phyloP scores from a whole-genome alignment of 37 sponge, comb jelly and placozoan genomes.

The Mnemiopsis leidyi region DNA sequence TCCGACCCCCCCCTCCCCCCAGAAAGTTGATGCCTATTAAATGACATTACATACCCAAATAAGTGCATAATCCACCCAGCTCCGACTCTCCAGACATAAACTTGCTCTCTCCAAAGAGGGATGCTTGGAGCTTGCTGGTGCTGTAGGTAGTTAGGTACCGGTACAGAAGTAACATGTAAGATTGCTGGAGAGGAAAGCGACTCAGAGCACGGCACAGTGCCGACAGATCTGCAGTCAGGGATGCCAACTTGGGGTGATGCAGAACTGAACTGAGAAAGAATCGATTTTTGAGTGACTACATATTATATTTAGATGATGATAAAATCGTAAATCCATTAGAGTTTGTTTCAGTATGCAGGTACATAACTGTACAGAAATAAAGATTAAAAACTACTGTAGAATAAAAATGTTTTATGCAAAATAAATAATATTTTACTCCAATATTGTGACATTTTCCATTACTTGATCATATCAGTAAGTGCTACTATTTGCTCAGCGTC shows the following conservation, averaged over 20 bases:
- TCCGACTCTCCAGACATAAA: not conserved
- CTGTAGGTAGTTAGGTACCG: slow-evolving; percentile 44
- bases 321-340: no score
- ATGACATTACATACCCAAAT: not conserved
- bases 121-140: slow-evolving; percentile 19
- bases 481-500: not conserved
- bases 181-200: slow-evolving; percentile 1
- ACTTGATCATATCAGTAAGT: slow-evolving; percentile 34
- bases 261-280: slow-evolving; percentile 10
- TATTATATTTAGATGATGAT: no score
- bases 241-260: slow-evolving; percentile 31
- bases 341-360: no score
- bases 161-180: not conserved
- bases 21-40: no score
- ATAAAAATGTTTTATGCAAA: no score
- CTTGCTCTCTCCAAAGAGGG: slow-evolving; percentile 6
- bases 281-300: no score
- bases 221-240: not conserved
- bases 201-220: slow-evolving; percentile 19
- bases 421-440: no score
- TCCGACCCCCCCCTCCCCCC: no score
- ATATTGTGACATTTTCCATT: not conserved
- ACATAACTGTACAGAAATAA: no score
- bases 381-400: no score
- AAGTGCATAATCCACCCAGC: slow-evolving; percentile 15